phyloP scores from a whole-genome alignment of 1,140 invertebrate genomes.

The Drosophila obscura region DNA sequence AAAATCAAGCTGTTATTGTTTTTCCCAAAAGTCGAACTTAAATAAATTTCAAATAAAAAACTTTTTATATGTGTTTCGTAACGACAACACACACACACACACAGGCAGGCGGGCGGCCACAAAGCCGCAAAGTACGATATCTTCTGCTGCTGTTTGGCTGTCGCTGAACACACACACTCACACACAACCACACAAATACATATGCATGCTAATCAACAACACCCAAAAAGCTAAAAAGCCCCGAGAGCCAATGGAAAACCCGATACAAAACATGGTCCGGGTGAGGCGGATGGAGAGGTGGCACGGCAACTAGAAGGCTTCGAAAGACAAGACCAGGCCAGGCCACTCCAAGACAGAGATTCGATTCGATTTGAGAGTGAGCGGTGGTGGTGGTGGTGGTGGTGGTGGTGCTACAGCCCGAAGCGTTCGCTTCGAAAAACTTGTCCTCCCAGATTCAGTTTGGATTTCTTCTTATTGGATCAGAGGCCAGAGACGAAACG shows the following conservation, averaged over 20 bases:
- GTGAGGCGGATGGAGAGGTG: conserved; percentile 35
- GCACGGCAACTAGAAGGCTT: conserved; percentile 39
- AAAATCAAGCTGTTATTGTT: conserved; percentile 31
- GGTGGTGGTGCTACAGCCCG: conserved; percentile 9
- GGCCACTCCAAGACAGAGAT: conserved; percentile 18
- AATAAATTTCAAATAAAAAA: conserved; percentile 58
- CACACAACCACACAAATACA: conserved; percentile 57
- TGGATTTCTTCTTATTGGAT: conserved; percentile 74
- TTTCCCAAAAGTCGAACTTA: conserved; percentile 31
- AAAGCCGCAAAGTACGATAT: conserved; percentile 41
- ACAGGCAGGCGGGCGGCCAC: conserved; percentile 4
- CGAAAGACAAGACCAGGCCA: conserved; percentile 30
- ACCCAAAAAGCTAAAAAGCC: conserved; percentile 52
- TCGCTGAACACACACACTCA: conserved; percentile 2
- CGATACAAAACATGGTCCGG: conserved; percentile 54
- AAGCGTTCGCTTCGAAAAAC: conserved; percentile 59
- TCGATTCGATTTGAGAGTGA: conserved; percentile 41
- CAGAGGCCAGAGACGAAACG: conserved; percentile 30
- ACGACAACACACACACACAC: conserved; percentile 28
- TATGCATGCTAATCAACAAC: conserved; percentile 70
- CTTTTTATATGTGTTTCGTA: conserved; percentile 67
- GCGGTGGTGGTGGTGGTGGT: conserved; percentile 21
- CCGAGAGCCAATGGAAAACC: conserved; percentile 59
- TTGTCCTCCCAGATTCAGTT: conserved; percentile 81
- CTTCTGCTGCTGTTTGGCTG: conserved; percentile 40